Evolutionary conservation across 2,113 vertebrate genomes (phyloP), one percentile per base, ranked within the genome.

Genomic region (Emberiza fucata): DNA sequence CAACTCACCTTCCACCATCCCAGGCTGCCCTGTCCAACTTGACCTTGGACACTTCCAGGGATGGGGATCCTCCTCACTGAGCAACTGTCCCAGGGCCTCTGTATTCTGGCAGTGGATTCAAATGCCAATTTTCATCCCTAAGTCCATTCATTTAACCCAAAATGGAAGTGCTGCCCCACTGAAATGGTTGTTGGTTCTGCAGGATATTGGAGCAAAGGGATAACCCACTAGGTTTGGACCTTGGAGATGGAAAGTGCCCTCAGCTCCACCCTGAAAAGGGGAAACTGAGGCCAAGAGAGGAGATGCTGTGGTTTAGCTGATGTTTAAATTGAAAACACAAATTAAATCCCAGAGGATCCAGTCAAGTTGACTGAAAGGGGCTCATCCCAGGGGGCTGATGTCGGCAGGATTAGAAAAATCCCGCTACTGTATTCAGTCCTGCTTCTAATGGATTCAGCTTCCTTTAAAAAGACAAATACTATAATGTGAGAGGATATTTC

Each of bases 401-500:
- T 6, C 0, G 29, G 69, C 2, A 48, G 81, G 87, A 72, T 65
- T 5, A 64, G 48, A 69, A 76, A 89, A 79, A 85, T 65, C 86
- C 47, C 5, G 3, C 56, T 57, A 8, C 65, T 37, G 27, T 15
- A 48, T 91, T 93, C 79, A 70, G 54, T 11, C 42, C 76, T 14
- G 18, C 79, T 69, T 35, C 82, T 81, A 83, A 96, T 71, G 50
- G 83, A 90, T 93, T 82, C 92, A 5, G 71, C 51, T 84, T 45
- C 90, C 65, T 90, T 93, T 88, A 51, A 60, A 80, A 88, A 77
- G 85, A 77, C 81, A 88, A 95, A 95, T 59, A 50, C 33, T 33
- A 37, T 79, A 90, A 88, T 87, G 47, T 2, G 39, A 79, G 78
- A 91, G 78, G 78, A 72, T 91, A 89, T 91, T 94, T 94, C 94